These are phyloP conservation scores for Centropristis striata DNA, from an alignment of 2,113 vertebrate species.

Conservation along the genomic window DNA sequence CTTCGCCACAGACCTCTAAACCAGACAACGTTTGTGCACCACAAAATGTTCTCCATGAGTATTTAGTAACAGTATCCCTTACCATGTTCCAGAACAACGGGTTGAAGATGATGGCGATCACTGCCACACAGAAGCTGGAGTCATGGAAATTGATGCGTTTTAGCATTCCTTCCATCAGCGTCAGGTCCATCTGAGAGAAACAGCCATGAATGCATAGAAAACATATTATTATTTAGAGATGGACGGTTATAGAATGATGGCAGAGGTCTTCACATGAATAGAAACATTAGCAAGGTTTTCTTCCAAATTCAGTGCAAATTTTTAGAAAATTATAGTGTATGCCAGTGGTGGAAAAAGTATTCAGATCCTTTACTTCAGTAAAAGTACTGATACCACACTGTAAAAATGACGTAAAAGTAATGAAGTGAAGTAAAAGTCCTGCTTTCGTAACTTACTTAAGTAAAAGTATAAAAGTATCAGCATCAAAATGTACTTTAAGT, in stretches of 20 bases:
- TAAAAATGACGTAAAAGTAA: too few species aligned
- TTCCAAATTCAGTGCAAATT: background rate
- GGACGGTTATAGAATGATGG: background rate
- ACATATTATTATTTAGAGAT: background rate
- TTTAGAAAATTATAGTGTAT: background rate
- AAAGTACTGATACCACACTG: too few species aligned
- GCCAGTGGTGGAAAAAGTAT: too few species aligned
- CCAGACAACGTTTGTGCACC: too few species aligned
- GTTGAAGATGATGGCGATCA: conserved; percentile 84
- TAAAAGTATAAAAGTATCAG: too few species aligned
- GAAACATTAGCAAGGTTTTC: background rate
- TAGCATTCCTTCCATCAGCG: conserved; percentile 57
- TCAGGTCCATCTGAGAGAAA: conserved; percentile 80
- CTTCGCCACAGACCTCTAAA: too few species aligned
- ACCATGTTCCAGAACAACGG: conserved; percentile 89
- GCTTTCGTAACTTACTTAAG: too few species aligned
- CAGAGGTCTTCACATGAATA: background rate
- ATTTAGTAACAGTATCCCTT: conserved; percentile 52
- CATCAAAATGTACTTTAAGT: too few species aligned
- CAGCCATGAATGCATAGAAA: background rate
- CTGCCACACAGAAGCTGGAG: conserved; percentile 77
- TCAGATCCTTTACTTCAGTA: too few species aligned
- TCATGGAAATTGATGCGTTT: conserved; percentile 69
- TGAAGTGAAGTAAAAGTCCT: too few species aligned
- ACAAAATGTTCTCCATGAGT: too few species aligned